phyloP scores from a whole-genome alignment of 2,797 vertebrate genomes.

The Tamandua tetradactyla region DNA sequence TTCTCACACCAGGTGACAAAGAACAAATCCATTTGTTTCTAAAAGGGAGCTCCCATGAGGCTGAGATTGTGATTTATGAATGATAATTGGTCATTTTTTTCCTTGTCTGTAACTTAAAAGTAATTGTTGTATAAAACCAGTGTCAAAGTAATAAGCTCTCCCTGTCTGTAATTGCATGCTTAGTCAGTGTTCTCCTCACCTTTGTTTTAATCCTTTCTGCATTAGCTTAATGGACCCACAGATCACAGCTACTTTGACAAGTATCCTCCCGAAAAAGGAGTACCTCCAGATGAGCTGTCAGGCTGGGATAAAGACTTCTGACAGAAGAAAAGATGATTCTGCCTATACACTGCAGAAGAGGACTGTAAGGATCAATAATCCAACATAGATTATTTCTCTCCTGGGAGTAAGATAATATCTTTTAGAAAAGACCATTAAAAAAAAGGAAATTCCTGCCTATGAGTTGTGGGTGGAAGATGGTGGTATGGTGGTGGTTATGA shows the following conservation, averaged over 20 bases:
- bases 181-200: not conserved
- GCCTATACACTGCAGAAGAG: not conserved
- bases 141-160: not conserved
- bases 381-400: not conserved
- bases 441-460: not conserved
- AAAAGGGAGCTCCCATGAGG: not conserved
- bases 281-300: conserved; percentile 93
- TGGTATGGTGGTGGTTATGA: not conserved
- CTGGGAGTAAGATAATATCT: not conserved
- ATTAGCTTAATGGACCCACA: conserved; percentile 91
- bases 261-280: conserved; percentile 93
- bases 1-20: not conserved
- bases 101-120: not conserved
- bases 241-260: conserved; percentile 96
- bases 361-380: not conserved
- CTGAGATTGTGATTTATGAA: not conserved
- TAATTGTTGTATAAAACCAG: not conserved
- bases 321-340: conserved; percentile 59
- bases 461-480: not conserved
- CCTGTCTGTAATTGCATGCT: not conserved
- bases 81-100: not conserved
- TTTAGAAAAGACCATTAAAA: conserved; percentile 5
- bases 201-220: conserved; percentile 68
- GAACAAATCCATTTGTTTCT: not conserved
- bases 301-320: conserved; percentile 98